Percentiles rank a stretch among this genome's conserved stretches.
phyloP scores from a whole-genome alignment of 2,888 invertebrate species.

The Callyntrura guangdongensis region DNA sequence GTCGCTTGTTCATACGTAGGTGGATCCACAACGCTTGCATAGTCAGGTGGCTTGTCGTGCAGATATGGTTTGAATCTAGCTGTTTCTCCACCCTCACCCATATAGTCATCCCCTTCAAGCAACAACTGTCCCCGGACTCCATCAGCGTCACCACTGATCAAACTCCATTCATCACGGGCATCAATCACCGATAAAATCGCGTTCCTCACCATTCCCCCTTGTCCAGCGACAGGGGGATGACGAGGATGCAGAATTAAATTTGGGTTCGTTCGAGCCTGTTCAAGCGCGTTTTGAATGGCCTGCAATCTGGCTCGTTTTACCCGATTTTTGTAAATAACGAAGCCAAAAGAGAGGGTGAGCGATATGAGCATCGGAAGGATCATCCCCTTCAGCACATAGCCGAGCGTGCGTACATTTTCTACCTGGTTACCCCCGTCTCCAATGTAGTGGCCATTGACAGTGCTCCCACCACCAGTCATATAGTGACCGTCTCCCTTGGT shows the following conservation, averaged over 20 bases:
- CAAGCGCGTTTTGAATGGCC: conserved; percentile 63
- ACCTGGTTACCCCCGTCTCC: background rate
- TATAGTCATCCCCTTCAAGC: conserved; percentile 67
- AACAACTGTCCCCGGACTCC: background rate
- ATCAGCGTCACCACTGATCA: background rate
- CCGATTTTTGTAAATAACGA: conserved; percentile 77
- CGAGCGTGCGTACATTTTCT: conserved; percentile 62
- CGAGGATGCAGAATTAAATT: conserved; percentile 1
- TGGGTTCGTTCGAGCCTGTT: conserved; percentile 50
- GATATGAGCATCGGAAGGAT: conserved; percentile 78
- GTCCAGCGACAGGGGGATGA: background rate
- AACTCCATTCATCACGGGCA: conserved; percentile 44
- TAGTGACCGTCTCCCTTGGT: background rate
- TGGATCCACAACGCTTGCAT: conserved; percentile 71
- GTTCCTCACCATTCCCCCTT: conserved; percentile 15
- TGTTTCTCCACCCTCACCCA: conserved; percentile 73
- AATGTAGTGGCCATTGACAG: conserved; percentile 28
- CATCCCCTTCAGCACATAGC: conserved; percentile 77
- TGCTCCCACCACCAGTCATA: background rate
- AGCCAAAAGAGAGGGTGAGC: conserved; percentile 71
- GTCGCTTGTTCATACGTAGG: conserved; percentile 74
- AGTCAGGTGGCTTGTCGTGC: conserved; percentile 73
- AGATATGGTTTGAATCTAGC: conserved; percentile 66
- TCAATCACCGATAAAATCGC: conserved; percentile 57
- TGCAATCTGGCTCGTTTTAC: conserved; percentile 59